These are phyloP conservation scores for Tipula vernalis DNA, from an alignment of 2,888 invertebrate genomes.

Conservation along the genomic window DNA sequence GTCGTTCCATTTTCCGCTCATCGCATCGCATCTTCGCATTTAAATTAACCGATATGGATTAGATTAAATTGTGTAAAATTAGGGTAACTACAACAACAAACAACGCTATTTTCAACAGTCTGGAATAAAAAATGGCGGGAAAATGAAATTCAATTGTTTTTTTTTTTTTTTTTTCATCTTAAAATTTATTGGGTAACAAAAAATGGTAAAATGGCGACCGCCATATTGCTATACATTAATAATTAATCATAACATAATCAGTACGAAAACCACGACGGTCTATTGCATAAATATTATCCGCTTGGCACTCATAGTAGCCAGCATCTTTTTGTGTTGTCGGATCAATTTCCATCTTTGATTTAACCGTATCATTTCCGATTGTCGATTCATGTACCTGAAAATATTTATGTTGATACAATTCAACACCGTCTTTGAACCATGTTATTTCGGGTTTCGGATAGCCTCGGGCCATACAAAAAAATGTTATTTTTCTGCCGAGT, in stretches of 20 bases:
- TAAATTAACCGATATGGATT: not conserved
- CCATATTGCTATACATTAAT: slow-evolving; percentile 20
- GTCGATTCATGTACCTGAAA: slow-evolving; percentile 84
- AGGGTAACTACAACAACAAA: not conserved
- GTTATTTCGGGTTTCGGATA: slow-evolving; percentile 79
- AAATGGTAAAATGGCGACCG: not conserved
- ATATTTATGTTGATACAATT: slow-evolving; percentile 80
- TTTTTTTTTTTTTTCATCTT: not conserved
- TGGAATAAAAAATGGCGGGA: not conserved
- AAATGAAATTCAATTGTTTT: not conserved
- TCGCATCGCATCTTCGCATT: not conserved
- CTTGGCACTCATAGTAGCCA: slow-evolving; percentile 81
- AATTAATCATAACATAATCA: slow-evolving; percentile 46
- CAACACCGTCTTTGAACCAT: slow-evolving; percentile 94
- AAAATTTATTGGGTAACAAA: not conserved
- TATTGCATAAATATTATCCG: slow-evolving; percentile 85
- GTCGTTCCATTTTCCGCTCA: not conserved
- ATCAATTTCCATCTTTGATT: slow-evolving; percentile 88
- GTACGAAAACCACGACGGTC: slow-evolving; percentile 85
- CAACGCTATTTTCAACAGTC: not conserved
- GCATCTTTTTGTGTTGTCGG: slow-evolving; percentile 94
- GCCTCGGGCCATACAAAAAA: slow-evolving; percentile 83
- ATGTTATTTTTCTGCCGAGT: slow-evolving; percentile 85
- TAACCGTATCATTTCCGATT: slow-evolving; percentile 64
- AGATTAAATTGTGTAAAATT: not conserved